These are phyloP conservation scores for Ellobium chinense DNA, from an alignment of 2,888 invertebrate species.

Conservation along the genomic window DNA sequence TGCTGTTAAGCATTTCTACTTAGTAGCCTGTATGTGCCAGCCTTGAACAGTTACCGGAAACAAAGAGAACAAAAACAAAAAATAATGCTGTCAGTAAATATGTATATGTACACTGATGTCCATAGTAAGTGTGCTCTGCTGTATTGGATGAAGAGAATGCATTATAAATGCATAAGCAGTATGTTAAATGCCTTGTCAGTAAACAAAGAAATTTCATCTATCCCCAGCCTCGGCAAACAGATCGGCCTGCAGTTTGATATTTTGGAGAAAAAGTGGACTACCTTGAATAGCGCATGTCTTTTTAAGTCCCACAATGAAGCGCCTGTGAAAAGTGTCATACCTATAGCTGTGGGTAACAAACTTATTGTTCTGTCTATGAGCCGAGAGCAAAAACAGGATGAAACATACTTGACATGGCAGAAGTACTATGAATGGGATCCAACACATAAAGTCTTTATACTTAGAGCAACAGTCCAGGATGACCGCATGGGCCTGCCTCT, in stretches of 20 bases:
- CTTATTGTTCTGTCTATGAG: conserved; percentile 44
- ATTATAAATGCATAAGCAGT: too few relatives aligned
- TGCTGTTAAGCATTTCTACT: too few relatives aligned
- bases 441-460: not conserved
- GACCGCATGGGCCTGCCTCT: conserved; percentile 10
- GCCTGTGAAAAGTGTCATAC: conserved; percentile 40
- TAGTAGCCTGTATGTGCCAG: too few relatives aligned
- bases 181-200: not conserved
- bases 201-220: not conserved
- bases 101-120: too few relatives aligned
- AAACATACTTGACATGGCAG: conserved; percentile 26
- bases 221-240: conserved; percentile 1
- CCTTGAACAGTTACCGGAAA: too few relatives aligned
- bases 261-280: not conserved
- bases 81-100: too few relatives aligned
- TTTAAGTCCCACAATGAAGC: conserved; percentile 8
- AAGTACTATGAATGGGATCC: conserved; percentile 21
- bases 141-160: too few relatives aligned
- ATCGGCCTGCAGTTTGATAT: conserved; percentile 23
- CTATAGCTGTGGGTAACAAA: conserved; percentile 20
- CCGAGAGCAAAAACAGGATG: not conserved
- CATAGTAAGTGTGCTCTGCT: too few relatives aligned
- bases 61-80: too few relatives aligned
- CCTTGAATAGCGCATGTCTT: not conserved
- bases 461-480: conserved; percentile 2